Evolutionary conservation across 2,113 vertebrate species (phyloP).

Genomic region (Leucoraja erinaceus): DNA sequence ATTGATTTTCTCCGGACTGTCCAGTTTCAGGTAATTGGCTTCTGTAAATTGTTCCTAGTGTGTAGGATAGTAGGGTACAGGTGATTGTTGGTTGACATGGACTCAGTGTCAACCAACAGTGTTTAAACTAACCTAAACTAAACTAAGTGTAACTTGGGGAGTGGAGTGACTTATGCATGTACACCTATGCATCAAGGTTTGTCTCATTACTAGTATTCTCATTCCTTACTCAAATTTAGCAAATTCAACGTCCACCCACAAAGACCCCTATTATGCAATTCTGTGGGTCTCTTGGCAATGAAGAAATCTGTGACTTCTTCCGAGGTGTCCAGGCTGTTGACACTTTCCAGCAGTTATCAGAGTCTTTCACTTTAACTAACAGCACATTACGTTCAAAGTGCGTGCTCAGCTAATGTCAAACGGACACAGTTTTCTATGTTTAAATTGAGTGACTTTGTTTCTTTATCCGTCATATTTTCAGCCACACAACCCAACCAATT

Average conservation of each 20-base stretch:
- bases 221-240: not conserved
- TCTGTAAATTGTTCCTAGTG: too few relatives aligned
- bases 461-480: not conserved
- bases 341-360: not conserved
- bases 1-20: too few relatives aligned
- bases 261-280: not conserved
- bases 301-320: not conserved
- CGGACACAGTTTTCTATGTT: not conserved
- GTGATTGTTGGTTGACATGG: too few relatives aligned
- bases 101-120: too few relatives aligned
- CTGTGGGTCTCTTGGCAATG: not conserved
- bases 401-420: not conserved
- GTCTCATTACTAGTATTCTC: not conserved
- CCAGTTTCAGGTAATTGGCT: too few relatives aligned
- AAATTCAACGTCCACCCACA: not conserved
- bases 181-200: not conserved
- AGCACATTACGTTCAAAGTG: not conserved
- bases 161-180: not conserved
- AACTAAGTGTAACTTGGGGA: not conserved
- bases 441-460: not conserved
- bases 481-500: not conserved
- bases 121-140: too few relatives aligned
- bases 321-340: not conserved
- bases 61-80: too few relatives aligned
- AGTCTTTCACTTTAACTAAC: not conserved